Conservation (phyloP, 2,113 vertebrate species). For the Phalacrocorax brasilianus region DNA sequence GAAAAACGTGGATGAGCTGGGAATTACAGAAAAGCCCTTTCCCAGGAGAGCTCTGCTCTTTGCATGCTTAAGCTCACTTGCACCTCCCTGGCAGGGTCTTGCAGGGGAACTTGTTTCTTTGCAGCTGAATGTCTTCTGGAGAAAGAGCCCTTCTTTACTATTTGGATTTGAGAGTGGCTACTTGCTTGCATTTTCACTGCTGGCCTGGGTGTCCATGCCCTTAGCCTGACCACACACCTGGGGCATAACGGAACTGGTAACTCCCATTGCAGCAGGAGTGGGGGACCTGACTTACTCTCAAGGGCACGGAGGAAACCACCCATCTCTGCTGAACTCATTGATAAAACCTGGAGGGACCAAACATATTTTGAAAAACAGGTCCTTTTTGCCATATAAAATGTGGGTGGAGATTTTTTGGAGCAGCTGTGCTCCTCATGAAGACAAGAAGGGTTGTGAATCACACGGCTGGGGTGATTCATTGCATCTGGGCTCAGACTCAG, state of each 20-base stretch:
- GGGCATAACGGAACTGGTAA: not conserved
- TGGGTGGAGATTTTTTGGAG: not conserved
- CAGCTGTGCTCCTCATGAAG: not conserved
- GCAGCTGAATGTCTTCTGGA: not conserved
- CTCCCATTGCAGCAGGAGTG: not conserved
- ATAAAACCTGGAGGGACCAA: not conserved
- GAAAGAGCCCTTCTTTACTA: not conserved
- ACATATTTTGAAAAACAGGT: not conserved
- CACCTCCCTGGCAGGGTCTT: not conserved
- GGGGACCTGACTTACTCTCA: not conserved
- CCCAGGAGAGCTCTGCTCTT: not conserved
- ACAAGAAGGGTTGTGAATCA: not conserved
- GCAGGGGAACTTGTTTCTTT: not conserved
- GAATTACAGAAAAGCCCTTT: constrained; percentile 7
- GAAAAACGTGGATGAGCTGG: not conserved
- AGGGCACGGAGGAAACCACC: not conserved
- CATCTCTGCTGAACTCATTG: not conserved
- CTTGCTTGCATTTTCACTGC: not conserved
- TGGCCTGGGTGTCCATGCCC: not conserved
- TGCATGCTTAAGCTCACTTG: not conserved
- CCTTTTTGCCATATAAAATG: not conserved
- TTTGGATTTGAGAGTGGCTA: not conserved
- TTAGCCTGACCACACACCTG: not conserved
- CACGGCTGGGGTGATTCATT: rapidly evolving
- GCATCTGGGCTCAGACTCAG: not conserved